Evolutionary conservation across 2,888 invertebrate genomes (phyloP), one percentile per base, ranked within the genome.

Genomic region (Cetonia aurata): DNA sequence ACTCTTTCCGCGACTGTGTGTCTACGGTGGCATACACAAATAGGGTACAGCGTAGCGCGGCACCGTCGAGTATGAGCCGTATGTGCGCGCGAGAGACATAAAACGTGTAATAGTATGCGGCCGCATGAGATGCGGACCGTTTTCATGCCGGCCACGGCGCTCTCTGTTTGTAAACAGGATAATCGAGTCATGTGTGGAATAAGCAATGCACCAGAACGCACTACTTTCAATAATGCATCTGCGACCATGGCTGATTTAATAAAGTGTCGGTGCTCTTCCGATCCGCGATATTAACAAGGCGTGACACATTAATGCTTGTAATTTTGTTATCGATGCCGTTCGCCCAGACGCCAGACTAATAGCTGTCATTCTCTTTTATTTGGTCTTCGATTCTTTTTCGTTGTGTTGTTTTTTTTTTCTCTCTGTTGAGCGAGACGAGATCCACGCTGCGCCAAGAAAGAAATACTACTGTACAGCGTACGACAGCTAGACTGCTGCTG

Each of bases 141-240:
- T 80, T 77, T 80, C 78, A 83, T 83, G 80, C 82, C 75, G 72
- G 76, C 78, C 82, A 82, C 82, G 80, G 77, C 77, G 41, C 77
- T 77, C 75, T 78, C 79, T 80, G 82, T 83, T 83, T 82, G 83
- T 83, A 83, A 83, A 83, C 83, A 82, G 81, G 80, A 82, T 81
- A 82, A 81, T 81, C 81, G 79, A 81, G 79, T 78, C 82, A 82
- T 81, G 83, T 80, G 76, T 76, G 74, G 83, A 83, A 83, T 83
- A 80, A 79, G 75, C 80, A 81, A 82, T 81, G 68, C 71, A 48
- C 68, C 48, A 48, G 48, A 62, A 62, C 59, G 59, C 59, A 69
- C 69, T 59, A 60, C 69, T 60, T 69, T 69, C 69, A 59, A 60
- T 60, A 60, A 48, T 60, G 59, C 69, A 69, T 69, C 57, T 60